Conservation (phyloP, 2,113 vertebrate species). For the Daphoenositta chrysoptera region DNA sequence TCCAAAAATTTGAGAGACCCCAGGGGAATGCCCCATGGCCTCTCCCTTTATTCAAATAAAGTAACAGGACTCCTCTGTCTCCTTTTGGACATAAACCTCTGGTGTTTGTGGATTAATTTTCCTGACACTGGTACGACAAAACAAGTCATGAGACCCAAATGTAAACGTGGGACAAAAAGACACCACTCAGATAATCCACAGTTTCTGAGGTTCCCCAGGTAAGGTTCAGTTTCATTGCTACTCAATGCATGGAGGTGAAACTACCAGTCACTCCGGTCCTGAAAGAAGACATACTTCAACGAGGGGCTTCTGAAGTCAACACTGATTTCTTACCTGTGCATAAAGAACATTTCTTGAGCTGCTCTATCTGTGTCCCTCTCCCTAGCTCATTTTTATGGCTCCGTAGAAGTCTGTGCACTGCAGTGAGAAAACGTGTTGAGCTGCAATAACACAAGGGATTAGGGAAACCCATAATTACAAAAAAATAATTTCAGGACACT, state of each 20-base stretch:
- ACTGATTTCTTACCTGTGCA: background rate
- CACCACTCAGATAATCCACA: background rate
- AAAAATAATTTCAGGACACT: background rate
- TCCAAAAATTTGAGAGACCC: no score
- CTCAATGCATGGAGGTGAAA: background rate
- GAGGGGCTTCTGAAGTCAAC: background rate
- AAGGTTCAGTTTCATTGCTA: background rate
- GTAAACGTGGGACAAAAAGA: background rate
- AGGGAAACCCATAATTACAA: background rate
- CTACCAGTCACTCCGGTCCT: background rate
- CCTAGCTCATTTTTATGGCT: background rate
- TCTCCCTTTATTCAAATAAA: no score
- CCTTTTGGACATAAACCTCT: no score
- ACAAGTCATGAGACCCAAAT: background rate
- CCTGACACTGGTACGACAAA: background rate
- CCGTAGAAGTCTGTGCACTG: rapidly evolving
- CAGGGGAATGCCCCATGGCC: no score
- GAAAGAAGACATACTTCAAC: background rate
- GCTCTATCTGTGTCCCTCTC: background rate
- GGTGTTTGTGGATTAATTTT: no score
- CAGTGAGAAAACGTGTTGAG: rapidly evolving
- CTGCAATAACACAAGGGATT: background rate
- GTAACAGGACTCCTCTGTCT: no score
- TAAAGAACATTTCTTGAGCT: background rate
- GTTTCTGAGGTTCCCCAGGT: background rate